A percentile compares a stretch with the other conserved stretches of the same genome.
phyloP scores from a whole-genome alignment of 2,797 vertebrate species.

The Acanthopagrus latus region DNA sequence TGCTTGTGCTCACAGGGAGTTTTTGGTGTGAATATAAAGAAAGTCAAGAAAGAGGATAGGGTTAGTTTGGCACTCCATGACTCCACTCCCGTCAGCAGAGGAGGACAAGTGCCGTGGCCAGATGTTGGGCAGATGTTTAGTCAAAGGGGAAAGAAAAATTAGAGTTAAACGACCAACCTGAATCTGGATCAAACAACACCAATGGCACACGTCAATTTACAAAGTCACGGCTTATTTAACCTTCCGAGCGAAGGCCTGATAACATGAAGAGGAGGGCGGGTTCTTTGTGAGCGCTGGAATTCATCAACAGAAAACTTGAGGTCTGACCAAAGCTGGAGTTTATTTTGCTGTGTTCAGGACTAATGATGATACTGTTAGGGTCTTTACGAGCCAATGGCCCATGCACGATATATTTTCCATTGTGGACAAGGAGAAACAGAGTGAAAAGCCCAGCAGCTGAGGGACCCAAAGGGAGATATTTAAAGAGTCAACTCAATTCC shows the following conservation, averaged over 20 bases:
- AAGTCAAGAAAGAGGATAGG: slow-evolving; percentile 28
- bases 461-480: background rate
- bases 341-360: slow-evolving; percentile 33
- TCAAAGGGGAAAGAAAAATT: slow-evolving; percentile 27
- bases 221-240: slow-evolving; percentile 62
- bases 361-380: slow-evolving; percentile 33
- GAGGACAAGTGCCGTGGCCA: slow-evolving; percentile 55
- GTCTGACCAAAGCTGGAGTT: slow-evolving; percentile 8
- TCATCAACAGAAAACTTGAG: slow-evolving; percentile 35
- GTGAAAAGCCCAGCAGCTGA: background rate
- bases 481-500: background rate
- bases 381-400: slow-evolving; percentile 37
- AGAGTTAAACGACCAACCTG: slow-evolving; percentile 23
- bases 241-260: slow-evolving; percentile 37
- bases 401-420: slow-evolving; percentile 24
- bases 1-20: slow-evolving; percentile 63
- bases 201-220: slow-evolving; percentile 44
- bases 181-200: slow-evolving; percentile 57
- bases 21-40: slow-evolving; percentile 63
- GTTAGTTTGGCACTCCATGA: slow-evolving; percentile 51
- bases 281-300: slow-evolving; percentile 43
- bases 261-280: slow-evolving; percentile 29
- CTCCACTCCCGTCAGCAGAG: slow-evolving; percentile 45
- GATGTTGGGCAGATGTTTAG: slow-evolving; percentile 77
- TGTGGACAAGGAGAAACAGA: slow-evolving; percentile 28